Conservation (phyloP, 2,797 vertebrate genomes). For the Atherinosoma microstoma region DNA sequence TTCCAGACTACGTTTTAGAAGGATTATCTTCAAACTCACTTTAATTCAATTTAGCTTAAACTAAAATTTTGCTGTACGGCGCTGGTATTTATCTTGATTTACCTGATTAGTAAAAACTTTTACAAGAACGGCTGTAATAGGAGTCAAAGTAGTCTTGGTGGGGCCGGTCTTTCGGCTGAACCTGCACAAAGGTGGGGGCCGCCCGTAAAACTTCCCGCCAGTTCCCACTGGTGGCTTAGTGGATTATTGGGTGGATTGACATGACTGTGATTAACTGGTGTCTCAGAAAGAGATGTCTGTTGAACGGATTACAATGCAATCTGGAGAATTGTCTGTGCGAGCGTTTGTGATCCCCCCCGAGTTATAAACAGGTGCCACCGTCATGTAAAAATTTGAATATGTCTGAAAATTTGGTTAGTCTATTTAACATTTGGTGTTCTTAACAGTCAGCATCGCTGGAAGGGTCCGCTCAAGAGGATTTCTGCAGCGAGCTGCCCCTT, state of each 20-base stretch:
- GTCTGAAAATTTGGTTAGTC: not conserved
- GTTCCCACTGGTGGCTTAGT: conserved; percentile 9
- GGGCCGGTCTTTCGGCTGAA: not conserved
- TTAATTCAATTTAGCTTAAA: not conserved
- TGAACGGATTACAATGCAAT: conserved; percentile 9
- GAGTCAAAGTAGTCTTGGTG: not conserved
- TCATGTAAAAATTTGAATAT: not conserved
- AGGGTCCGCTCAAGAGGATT: not conserved
- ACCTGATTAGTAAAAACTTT: not conserved
- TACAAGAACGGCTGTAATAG: not conserved
- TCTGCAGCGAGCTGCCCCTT: not conserved
- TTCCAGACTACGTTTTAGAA: not conserved
- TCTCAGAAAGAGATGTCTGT: conserved; percentile 19
- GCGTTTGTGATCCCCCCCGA: conserved; percentile 2
- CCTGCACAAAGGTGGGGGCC: not conserved
- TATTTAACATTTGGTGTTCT: not conserved
- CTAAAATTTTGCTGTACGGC: not conserved
- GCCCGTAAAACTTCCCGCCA: not conserved
- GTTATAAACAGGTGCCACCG: not conserved
- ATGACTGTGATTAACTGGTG: conserved; percentile 8
- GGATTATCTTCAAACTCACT: not conserved
- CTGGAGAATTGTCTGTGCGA: not conserved
- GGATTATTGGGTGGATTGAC: conserved; percentile 17
- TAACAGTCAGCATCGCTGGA: not conserved
- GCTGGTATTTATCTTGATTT: not conserved